Conservation (phyloP, 2,888 invertebrate genomes). For the Brachycybe producta region DNA sequence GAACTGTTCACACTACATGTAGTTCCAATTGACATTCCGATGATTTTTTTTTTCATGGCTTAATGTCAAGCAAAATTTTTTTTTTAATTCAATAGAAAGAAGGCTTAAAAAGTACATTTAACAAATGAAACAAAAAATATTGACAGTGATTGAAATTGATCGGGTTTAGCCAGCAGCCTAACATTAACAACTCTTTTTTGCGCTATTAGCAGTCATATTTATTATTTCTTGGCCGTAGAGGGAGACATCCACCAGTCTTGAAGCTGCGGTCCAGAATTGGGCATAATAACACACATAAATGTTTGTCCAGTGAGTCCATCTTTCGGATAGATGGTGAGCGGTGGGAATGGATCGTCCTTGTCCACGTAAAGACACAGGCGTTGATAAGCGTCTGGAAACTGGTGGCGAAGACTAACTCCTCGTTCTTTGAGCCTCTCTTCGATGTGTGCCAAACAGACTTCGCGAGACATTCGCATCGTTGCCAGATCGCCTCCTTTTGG, state of each 20-base stretch:
- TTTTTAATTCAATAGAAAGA: too few relatives aligned
- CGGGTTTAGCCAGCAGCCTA: too few relatives aligned
- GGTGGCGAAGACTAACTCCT: conserved; percentile 67
- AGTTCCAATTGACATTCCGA: too few relatives aligned
- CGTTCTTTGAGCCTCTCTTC: conserved; percentile 60
- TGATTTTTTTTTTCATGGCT: too few relatives aligned
- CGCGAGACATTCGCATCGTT: conserved; percentile 31
- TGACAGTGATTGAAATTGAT: too few relatives aligned
- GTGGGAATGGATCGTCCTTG: conserved; percentile 61
- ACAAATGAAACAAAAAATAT: too few relatives aligned
- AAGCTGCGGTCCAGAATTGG: conserved; percentile 55
- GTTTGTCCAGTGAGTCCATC: conserved; percentile 65
- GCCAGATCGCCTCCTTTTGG: conserved; percentile 4
- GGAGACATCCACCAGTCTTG: conserved; percentile 46
- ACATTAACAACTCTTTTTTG: too few relatives aligned
- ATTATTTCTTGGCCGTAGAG: too few relatives aligned
- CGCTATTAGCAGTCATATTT: too few relatives aligned
- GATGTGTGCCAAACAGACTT: conserved; percentile 31
- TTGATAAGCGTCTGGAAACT: conserved; percentile 76
- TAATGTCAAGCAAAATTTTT: too few relatives aligned
- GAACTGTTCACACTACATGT: too few relatives aligned
- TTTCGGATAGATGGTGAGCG: conserved; percentile 74
- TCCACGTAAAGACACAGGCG: conserved; percentile 71
- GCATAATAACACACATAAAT: conserved; percentile 84
- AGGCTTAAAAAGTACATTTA: too few relatives aligned